These are phyloP conservation scores for Mobula hypostoma DNA, from an alignment of 2,113 vertebrate species.

Conservation along the genomic window DNA sequence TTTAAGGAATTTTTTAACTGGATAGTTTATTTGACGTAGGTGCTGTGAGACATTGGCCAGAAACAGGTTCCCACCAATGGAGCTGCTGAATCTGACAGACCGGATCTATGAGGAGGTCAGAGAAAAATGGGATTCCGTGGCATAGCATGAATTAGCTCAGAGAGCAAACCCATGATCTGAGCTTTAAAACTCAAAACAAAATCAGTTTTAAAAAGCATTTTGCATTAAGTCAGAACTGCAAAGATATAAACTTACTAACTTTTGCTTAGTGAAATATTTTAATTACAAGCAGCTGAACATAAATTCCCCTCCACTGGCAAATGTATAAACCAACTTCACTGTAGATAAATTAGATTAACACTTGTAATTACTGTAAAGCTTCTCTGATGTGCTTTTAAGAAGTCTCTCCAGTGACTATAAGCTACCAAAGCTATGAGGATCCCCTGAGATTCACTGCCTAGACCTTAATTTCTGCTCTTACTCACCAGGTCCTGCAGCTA, in stretches of 20 bases:
- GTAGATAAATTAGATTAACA: slow-evolving; percentile 2
- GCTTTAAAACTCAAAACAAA: neutral
- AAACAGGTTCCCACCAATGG: neutral
- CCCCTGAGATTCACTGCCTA: neutral
- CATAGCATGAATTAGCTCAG: neutral
- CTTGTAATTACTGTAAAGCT: neutral
- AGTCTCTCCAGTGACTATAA: neutral
- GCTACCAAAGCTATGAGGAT: neutral
- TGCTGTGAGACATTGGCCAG: neutral
- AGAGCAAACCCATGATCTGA: neutral
- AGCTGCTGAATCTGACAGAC: neutral
- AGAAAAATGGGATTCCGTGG: neutral
- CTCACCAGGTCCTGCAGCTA: neutral
- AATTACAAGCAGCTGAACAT: neutral
- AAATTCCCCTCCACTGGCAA: neutral
- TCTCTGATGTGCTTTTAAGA: neutral
- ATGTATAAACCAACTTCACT: neutral
- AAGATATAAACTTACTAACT: neutral
- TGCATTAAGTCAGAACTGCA: neutral
- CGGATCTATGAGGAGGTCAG: neutral
- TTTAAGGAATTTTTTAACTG: neutral
- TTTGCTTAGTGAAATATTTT: neutral
- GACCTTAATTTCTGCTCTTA: neutral
- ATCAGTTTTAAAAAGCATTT: neutral
- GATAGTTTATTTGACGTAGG: neutral